Evolutionary conservation across 2,797 vertebrate species (phyloP).

Genomic region (Acrossocheilus wenchowensis): DNA sequence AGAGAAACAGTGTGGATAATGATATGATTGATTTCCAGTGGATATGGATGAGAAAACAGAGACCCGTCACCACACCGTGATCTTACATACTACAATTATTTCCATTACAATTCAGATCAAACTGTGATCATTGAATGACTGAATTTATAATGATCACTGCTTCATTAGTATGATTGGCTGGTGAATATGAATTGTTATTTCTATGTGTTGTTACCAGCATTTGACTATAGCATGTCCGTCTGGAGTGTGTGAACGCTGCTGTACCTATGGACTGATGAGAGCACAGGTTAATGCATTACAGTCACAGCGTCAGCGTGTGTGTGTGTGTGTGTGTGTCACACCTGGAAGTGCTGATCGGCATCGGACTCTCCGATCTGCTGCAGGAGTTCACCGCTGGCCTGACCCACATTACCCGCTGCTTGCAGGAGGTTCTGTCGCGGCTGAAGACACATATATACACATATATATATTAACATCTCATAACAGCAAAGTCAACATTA

Average conservation of each 20-base stretch:
- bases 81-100: not conserved
- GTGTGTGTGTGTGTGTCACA: conserved; percentile 59
- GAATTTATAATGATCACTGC: conserved; percentile 6
- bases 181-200: conserved; percentile 46
- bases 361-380: conserved; percentile 96
- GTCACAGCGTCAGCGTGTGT: not conserved
- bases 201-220: conserved; percentile 66
- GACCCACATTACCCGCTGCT: conserved; percentile 94
- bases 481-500: not conserved
- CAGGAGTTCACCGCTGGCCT: conserved; percentile 93
- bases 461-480: not conserved
- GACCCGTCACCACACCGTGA: conserved; percentile 21
- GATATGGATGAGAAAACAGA: not conserved
- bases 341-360: conserved; percentile 95
- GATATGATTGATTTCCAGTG: not conserved
- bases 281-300: conserved; percentile 53
- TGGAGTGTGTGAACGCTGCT: conserved; percentile 72
- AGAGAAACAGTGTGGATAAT: not conserved
- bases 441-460: conserved; percentile 70
- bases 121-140: conserved; percentile 28
- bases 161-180: conserved; percentile 62
- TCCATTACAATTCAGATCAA: not conserved
- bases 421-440: conserved; percentile 95
- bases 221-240: conserved; percentile 66
- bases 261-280: conserved; percentile 68